Conservation (phyloP, 2,888 invertebrate species). For the Clusia tigrina region DNA sequence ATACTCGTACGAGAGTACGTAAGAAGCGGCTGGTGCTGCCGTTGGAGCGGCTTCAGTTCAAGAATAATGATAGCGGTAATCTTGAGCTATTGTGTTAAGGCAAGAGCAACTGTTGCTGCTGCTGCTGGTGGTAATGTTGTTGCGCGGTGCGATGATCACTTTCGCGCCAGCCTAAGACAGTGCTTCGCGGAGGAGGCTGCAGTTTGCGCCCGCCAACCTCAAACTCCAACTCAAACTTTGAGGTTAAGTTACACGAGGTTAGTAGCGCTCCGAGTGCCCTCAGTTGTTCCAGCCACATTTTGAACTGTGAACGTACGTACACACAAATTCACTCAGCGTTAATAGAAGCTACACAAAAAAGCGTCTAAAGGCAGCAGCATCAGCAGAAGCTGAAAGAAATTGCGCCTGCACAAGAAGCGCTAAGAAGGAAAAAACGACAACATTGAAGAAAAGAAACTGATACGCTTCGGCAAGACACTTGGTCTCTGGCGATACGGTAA, state of each 20-base stretch:
- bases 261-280: conserved; percentile 24
- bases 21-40: conserved; percentile 16
- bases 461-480: conserved; percentile 19
- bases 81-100: conserved; percentile 57
- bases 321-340: conserved; percentile 62
- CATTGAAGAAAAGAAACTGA: conserved; percentile 14
- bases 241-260: conserved; percentile 46
- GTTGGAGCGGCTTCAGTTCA: conserved; percentile 30
- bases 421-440: no score
- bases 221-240: conserved; percentile 34
- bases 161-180: conserved; percentile 48
- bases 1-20: conserved; percentile 32
- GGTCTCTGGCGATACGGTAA: not conserved
- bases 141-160: conserved; percentile 46
- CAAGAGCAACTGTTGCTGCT: no score
- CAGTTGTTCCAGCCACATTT: conserved; percentile 33
- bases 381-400: conserved; percentile 1
- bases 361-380: conserved; percentile 36
- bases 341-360: conserved; percentile 53
- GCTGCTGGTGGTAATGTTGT: no score
- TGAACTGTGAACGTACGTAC: conserved; percentile 61
- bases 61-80: conserved; percentile 63
- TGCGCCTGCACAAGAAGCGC: no score
- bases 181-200: conserved; percentile 1
- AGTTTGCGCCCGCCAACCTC: conserved; percentile 13